Evolutionary conservation across 2,888 invertebrate genomes (phyloP).

Genomic region (Brenthis hecate): DNA sequence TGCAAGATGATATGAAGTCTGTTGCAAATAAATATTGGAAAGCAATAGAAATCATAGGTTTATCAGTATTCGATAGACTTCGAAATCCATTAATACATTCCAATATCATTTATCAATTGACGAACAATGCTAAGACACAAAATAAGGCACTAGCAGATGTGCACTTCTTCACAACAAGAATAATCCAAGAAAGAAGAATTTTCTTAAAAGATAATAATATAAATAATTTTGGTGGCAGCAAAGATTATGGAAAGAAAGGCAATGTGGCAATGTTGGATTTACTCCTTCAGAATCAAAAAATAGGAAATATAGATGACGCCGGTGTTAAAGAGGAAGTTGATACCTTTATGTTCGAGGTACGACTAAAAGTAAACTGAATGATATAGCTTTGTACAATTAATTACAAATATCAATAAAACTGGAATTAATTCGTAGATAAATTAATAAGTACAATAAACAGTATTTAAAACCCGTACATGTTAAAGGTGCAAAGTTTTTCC

Average conservation of each 20-base stretch:
- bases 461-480: too few relatives aligned
- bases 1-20: conserved; percentile 29
- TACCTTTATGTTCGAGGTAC: conserved; percentile 18
- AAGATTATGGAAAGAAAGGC: conserved; percentile 56
- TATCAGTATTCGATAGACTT: conserved; percentile 23
- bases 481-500: too few relatives aligned
- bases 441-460: too few relatives aligned
- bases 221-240: conserved; percentile 4
- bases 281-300: conserved; percentile 80
- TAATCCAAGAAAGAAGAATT: conserved; percentile 38
- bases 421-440: too few relatives aligned
- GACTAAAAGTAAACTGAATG: too few relatives aligned
- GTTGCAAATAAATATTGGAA: conserved; percentile 36
- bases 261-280: conserved; percentile 85
- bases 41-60: conserved; percentile 34
- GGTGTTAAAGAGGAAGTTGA: conserved; percentile 84
- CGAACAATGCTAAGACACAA: conserved; percentile 22
- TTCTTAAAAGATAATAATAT: conserved; percentile 30
- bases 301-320: conserved; percentile 79
- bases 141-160: conserved; percentile 29
- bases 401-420: too few relatives aligned
- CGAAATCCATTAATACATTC: conserved; percentile 1
- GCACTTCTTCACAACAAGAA: conserved; percentile 36
- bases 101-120: conserved; percentile 5
- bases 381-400: too few relatives aligned